Evolutionary conservation across 2,888 invertebrate species (phyloP), one percentile per base, ranked within the genome.

Genomic region (Cryptocheilus praepositus): DNA sequence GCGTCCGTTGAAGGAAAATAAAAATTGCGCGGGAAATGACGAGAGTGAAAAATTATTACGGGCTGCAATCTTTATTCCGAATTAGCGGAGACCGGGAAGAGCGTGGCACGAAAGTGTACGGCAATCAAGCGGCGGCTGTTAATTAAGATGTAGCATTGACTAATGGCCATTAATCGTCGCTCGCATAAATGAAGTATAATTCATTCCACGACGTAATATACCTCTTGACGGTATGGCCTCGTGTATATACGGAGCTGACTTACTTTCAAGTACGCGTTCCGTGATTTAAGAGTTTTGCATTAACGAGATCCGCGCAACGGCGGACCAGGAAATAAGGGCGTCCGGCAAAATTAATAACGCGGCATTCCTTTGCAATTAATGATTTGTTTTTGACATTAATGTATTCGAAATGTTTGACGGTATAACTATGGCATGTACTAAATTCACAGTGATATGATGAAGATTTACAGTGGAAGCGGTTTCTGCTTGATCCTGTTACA

Each of bases 101-200:
- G 65, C 55, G 53, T 53, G 56, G 56, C 52, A 67, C 67, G 64
- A 57, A 70, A 69, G 55, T 53, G 54, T 16, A 44, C 21, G 36
- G 66, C 61, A 71, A 78, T 69, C 62, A 62, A 56, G 58, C 22
- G 28, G 55, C 55, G 53, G 21, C 36, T 43, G 60, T 63, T 77
- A 77, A 77, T 78, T 77, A 78, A 77, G 62, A 73, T 62, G 51
- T 69, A 76, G 66, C 68, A 71, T 71, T 66, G 73, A 71, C 54
- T 70, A 68, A 75, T 63, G 62, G 64, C 45, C 62, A 63, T 71
- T 76, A 79, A 78, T 78, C 58, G 66, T 74, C 62, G 52, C 63
- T 54, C n/a, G 36, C 55, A 66, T 60, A 67, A 73, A 70, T 70
- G 69, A 76, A 70, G 67, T 71, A 71, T 73, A 73, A 70, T 66